phyloP scores from a whole-genome alignment of 1,140 invertebrate genomes.

The Camponotus floridanus region DNA sequence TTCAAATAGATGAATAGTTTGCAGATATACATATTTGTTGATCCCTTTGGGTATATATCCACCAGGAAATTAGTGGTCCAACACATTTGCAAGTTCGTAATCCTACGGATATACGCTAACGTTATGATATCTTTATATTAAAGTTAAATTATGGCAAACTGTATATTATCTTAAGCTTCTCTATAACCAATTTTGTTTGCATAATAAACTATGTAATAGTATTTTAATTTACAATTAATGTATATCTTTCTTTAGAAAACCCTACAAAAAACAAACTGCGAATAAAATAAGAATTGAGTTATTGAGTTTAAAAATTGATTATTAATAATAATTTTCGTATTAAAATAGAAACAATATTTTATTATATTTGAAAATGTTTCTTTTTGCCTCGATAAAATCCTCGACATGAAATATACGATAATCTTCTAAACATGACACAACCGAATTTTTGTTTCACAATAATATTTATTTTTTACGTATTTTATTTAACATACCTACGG shows the following conservation, averaged over 20 bases:
- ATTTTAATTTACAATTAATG: neutral
- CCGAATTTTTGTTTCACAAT: neutral
- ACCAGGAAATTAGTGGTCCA: conserved; percentile 17
- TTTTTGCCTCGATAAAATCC: neutral
- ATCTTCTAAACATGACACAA: neutral
- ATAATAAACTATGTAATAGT: conserved; percentile 25
- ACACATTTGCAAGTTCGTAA: conserved; percentile 44
- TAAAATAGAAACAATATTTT: neutral
- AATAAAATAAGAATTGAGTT: neutral
- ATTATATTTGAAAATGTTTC: neutral
- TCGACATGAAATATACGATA: neutral
- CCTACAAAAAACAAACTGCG: neutral
- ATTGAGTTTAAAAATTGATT: neutral
- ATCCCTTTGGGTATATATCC: neutral
- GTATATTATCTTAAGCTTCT: conserved; percentile 35
- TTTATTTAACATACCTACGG: neutral
- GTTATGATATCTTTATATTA: conserved; percentile 28
- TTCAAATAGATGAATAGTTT: conserved; percentile 6
- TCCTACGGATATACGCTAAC: neutral
- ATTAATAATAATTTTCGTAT: neutral
- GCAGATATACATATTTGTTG: conserved; percentile 3
- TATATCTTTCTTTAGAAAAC: neutral
- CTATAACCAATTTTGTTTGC: conserved; percentile 19
- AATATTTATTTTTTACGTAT: neutral
- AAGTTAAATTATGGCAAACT: conserved; percentile 30